Percentiles rank a stretch among this genome's conserved stretches.
phyloP scores from a whole-genome alignment of 2,797 vertebrate species.

The Leptoclinus maculatus region DNA sequence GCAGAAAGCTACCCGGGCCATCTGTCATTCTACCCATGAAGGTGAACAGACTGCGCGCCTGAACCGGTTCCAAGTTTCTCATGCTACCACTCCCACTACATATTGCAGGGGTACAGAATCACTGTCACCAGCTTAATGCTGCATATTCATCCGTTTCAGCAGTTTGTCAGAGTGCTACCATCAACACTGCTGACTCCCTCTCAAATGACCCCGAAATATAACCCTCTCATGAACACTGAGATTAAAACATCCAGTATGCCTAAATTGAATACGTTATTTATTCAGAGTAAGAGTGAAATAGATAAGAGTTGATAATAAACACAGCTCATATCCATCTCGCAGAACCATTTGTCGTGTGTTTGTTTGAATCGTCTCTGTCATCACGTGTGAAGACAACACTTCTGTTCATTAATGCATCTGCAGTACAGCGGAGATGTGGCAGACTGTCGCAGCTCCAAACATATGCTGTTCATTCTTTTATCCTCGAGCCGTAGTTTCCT shows the following conservation, averaged over 20 bases:
- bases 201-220: constrained; percentile 33
- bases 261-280: constrained; percentile 6
- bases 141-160: constrained; percentile 66
- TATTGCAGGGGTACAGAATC: constrained; percentile 67
- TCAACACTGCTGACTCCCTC: constrained; percentile 29
- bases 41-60: constrained; percentile 79
- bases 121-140: constrained; percentile 59
- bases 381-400: constrained; percentile 22
- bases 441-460: constrained; percentile 55
- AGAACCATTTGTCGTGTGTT: constrained; percentile 16
- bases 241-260: constrained; percentile 1
- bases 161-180: constrained; percentile 50
- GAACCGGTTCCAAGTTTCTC: constrained; percentile 76
- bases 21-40: constrained; percentile 76
- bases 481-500: constrained; percentile 48
- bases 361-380: constrained; percentile 30
- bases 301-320: neutral
- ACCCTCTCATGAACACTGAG: neutral
- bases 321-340: neutral
- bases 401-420: constrained; percentile 46
- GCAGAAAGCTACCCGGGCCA: constrained; percentile 69
- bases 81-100: constrained; percentile 73
- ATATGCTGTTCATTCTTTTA: constrained; percentile 57
- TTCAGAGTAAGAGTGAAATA: neutral
- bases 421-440: constrained; percentile 33